A percentile compares a stretch with the other conserved stretches of the same genome.
These are phyloP conservation scores for Digitonthophagus gazella DNA, from an alignment of 2,888 invertebrate genomes.

Conservation along the genomic window DNA sequence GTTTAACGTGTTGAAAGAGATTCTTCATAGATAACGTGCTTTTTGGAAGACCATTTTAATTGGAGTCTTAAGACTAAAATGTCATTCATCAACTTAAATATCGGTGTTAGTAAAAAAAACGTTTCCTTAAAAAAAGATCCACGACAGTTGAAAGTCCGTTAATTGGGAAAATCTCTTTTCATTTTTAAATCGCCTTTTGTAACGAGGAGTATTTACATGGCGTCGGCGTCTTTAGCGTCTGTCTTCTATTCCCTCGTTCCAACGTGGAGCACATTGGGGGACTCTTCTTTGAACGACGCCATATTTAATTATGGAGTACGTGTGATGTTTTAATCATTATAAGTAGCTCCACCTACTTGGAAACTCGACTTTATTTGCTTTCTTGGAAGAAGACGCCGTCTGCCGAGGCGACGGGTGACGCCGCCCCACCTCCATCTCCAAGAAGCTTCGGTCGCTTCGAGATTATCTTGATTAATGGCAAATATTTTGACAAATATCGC, in stretches of 20 bases:
- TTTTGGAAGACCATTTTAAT: background rate
- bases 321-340: slow-evolving; percentile 50
- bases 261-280: slow-evolving; percentile 3
- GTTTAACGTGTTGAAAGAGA: slow-evolving; percentile 3
- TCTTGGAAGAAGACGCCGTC: slow-evolving; percentile 38
- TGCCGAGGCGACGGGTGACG: slow-evolving; percentile 7
- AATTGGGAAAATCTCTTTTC: slow-evolving; percentile 39
- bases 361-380: slow-evolving; percentile 46
- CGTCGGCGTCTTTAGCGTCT: slow-evolving; percentile 20
- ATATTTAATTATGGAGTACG: slow-evolving; percentile 47
- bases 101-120: background rate
- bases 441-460: slow-evolving; percentile 39
- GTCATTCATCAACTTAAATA: background rate
- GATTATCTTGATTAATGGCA: slow-evolving; percentile 52
- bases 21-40: background rate
- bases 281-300: slow-evolving; percentile 32
- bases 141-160: slow-evolving; percentile 32
- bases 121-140: slow-evolving; percentile 1
- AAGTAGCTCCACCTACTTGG: slow-evolving; percentile 42
- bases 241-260: slow-evolving; percentile 14
- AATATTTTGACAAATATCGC: slow-evolving; percentile 50
- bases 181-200: slow-evolving; percentile 32
- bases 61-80: background rate
- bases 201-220: slow-evolving; percentile 16
- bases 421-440: background rate